Evolutionary conservation across 1,140 invertebrate genomes (phyloP), one percentile per base, ranked within the genome.

Genomic region (Caenorhabditis latens): DNA sequence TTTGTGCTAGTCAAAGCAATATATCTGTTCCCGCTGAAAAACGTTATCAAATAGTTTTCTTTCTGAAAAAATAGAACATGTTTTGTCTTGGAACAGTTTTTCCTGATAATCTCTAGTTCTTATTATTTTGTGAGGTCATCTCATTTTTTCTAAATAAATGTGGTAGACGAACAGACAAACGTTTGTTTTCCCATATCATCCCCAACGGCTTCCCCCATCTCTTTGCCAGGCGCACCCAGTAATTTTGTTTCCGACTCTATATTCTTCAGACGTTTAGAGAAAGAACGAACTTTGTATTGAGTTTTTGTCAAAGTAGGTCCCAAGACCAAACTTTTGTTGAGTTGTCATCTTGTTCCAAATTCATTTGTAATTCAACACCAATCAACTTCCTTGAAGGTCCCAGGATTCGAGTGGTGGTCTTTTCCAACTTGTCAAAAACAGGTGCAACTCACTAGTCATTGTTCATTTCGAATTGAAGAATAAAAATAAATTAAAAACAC

Each of bases 321-420:
- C 9, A 11, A 53, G 16, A 53, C 50, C 3, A 16, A 53, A 11
- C 11, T 11, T 11, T 53, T 53, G 50, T 53, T 16, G 16, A 16
- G 21, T 16, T 67, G 32, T 67, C n/a, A n/a, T 67, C 4, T 67
- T 14, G 11, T 67, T 40, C 63, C 63, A 67, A 67, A 40, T 13
- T 67, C 11, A 79, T 79, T 79, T 79, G 71, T 79, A 79, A 79
- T 79, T 79, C 71, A 79, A 79, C 46, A 79, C 71, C 71, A 79
- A 79, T 79, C 71, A 79, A 79, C 46, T 79, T 50, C n/a, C 40
- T 79, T 2, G 32, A 32, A 32, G 32, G 67, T 46, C 42, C 19
- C 67, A 6, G 46, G 11, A 0, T 46, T 46, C 5, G 1, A n/a
- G 67, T n/a, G 71, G 46, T 50, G 71, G 32, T 71, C 65, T 50